Base-by-base conservation (phyloP, 1,140 invertebrate genomes). In the Neodiprion fabricii region DNA sequence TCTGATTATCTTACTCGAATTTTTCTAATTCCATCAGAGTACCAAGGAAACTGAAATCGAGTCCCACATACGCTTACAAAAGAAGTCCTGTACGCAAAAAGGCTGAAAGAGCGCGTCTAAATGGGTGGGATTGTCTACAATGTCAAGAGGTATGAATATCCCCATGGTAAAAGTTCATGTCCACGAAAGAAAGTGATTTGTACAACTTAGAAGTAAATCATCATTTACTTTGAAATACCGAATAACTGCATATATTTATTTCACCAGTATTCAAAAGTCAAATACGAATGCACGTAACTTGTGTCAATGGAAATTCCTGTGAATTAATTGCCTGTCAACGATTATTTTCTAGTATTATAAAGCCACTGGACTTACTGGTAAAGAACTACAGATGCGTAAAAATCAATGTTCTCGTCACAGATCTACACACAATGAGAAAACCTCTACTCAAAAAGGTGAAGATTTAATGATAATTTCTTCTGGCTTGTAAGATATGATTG, bases 321-420 rank as follows among this genome's bases (percentile, higher is more conserved):
- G 0, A 49, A 40, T 48, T 49, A 40, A 50, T 61, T 28, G 71
- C 7, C 48, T 7, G 21, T 53, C 7, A 5, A 72, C 21, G 66
- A 48, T 76, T 79, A 75, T 75, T 53, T 85, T 87, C 53, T 75
- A 89, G 88, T 90, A 88, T 79, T 90, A 90, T 73, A 47, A 77
- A 70, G 78, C 75, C 50, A 78, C 87, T 68, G 78, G 82, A 65
- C 76, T 87, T 53, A 73, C 85, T 2, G 79, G 84, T 3, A 74
- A 84, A 70, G 85, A 89, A 79, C 67, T 87, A 48, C 73, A 85
- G 78, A 80, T 83, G 72, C 76, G 79, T 1, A 85, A 83, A 77
- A 85, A 90, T 77, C 74, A 83, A 48, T 91, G 90, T 80, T 90
- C 89, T 9, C 84, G 85, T 61, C 90, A 91, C 72, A 83, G 85